phyloP scores from a whole-genome alignment of 2,113 vertebrate species.

The Sturnus vulgaris region DNA sequence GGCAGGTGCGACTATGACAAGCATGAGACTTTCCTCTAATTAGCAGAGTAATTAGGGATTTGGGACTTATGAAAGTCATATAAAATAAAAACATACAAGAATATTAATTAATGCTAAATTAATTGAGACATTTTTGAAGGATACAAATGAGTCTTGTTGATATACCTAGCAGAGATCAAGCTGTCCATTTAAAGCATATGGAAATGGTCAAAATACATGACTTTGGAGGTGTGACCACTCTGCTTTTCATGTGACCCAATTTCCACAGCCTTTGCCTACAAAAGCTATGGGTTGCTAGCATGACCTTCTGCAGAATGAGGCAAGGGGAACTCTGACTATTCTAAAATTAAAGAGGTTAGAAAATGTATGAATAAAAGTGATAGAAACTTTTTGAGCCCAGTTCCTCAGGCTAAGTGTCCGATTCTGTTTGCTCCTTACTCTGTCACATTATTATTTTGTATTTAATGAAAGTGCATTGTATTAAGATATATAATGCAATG shows the following conservation, averaged over 20 bases:
- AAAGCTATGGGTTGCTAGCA: rapidly evolving
- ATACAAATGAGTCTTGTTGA: not conserved
- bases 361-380: not conserved
- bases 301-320: not conserved
- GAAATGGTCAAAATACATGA: not conserved
- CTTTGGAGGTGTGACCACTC: not conserved
- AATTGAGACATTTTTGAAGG: not conserved
- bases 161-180: not conserved
- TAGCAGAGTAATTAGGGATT: not conserved
- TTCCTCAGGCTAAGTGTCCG: not conserved
- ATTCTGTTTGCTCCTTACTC: not conserved
- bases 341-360: not conserved
- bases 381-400: not conserved
- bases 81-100: not conserved
- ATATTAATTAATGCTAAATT: not conserved
- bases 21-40: not conserved
- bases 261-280: not conserved
- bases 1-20: not conserved
- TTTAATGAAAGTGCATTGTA: not conserved
- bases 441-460: not conserved
- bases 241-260: not conserved
- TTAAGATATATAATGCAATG: not conserved
- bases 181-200: not conserved
- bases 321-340: not conserved
- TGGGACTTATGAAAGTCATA: not conserved